A percentile compares a stretch with the other conserved stretches of the same genome.
Conservation (phyloP, 2,888 invertebrate species). For the Apamea sordens region DNA sequence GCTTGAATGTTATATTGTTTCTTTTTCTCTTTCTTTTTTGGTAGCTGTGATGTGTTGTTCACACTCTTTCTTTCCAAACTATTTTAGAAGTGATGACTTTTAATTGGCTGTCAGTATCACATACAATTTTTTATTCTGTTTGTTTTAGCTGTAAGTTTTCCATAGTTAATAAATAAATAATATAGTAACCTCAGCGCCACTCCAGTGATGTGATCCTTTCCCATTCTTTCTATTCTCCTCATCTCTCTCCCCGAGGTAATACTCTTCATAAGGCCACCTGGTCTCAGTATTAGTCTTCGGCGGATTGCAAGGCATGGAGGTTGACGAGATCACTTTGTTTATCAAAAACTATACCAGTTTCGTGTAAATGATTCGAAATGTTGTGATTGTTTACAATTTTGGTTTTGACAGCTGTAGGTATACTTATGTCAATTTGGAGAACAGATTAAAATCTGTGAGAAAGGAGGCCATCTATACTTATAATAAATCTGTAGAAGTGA, state of each 20-base stretch:
- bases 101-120: too few species aligned
- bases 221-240: slow-evolving; percentile 66
- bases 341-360: not conserved
- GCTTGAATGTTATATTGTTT: too few species aligned
- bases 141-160: too few species aligned
- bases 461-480: too few species aligned
- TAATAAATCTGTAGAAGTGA: too few species aligned
- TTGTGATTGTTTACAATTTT: not conserved
- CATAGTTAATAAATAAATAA: not conserved
- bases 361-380: slow-evolving; percentile 22
- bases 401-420: slow-evolving; percentile 5
- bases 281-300: slow-evolving; percentile 67
- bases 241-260: slow-evolving; percentile 82
- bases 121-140: too few species aligned
- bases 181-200: slow-evolving; percentile 77
- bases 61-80: too few species aligned
- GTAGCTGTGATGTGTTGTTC: too few species aligned
- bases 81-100: too few species aligned
- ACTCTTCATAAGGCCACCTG: slow-evolving; percentile 78
- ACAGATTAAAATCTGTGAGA: not conserved
- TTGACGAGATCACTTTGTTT: not conserved
- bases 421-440: not conserved
- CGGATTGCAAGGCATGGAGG: slow-evolving; percentile 55
- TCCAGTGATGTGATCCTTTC: slow-evolving; percentile 78
- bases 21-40: too few species aligned